phyloP scores from a whole-genome alignment of 2,113 vertebrate genomes.

The Nibea albiflora region DNA sequence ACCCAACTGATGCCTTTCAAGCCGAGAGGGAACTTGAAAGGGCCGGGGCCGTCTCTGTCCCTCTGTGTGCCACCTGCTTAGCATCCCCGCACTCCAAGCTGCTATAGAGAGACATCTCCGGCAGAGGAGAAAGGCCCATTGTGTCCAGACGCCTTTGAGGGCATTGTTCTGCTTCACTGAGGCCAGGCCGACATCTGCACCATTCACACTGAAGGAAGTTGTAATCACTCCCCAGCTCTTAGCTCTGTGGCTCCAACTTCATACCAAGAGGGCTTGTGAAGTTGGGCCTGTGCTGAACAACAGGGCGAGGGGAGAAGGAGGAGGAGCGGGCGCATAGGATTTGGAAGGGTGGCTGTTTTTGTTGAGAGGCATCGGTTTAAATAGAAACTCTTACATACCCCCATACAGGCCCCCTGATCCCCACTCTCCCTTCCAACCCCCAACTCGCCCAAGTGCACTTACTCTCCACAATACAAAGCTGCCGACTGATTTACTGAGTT shows the following conservation, averaged over 20 bases:
- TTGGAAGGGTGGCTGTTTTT: constrained; percentile 68
- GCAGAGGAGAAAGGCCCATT: constrained; percentile 82
- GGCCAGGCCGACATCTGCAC: constrained; percentile 85
- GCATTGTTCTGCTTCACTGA: constrained; percentile 81
- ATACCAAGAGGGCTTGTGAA: constrained; percentile 65
- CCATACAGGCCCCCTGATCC: constrained; percentile 54
- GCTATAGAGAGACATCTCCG: constrained; percentile 84
- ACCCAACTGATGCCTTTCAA: constrained; percentile 74
- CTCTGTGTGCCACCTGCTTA: constrained; percentile 85
- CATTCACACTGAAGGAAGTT: constrained; percentile 84
- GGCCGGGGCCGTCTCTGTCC: constrained; percentile 65
- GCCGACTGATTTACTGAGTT: constrained; percentile 50
- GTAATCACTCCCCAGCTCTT: constrained; percentile 83
- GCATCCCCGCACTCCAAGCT: constrained; percentile 78
- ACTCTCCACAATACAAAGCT: constrained; percentile 56
- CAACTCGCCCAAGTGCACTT: constrained; percentile 48
- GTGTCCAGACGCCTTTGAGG: constrained; percentile 82
- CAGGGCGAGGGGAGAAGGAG: constrained; percentile 25
- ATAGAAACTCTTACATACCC: constrained; percentile 75
- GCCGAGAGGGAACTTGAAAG: constrained; percentile 77
- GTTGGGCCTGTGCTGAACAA: constrained; percentile 67
- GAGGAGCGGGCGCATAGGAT: constrained; percentile 55
- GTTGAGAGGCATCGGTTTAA: constrained; percentile 72
- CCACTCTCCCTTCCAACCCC: constrained; percentile 37
- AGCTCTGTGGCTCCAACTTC: constrained; percentile 72